Evolutionary conservation across 2,113 vertebrate genomes (phyloP).

Genomic region (Turnix velox): DNA sequence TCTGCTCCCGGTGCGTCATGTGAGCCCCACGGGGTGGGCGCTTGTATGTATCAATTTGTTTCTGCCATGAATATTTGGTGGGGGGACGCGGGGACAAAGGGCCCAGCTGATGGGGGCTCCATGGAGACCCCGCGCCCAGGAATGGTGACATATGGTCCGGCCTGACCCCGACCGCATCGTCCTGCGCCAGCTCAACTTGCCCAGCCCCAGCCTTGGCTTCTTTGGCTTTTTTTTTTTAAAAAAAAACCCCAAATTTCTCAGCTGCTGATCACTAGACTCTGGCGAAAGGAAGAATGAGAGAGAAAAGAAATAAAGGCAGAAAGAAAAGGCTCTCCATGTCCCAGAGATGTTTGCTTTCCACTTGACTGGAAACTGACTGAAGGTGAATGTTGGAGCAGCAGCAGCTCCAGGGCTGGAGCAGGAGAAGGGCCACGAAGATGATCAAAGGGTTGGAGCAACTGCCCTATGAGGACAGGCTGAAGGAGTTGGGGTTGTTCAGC

Average conservation of each 20-base stretch:
- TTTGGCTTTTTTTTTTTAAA: neutral
- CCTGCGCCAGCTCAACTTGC: conserved; percentile 31
- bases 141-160: conserved; percentile 93
- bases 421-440: no score
- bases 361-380: neutral
- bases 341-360: conserved; percentile 49
- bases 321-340: conserved; percentile 12
- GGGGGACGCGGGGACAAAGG: conserved; percentile 74
- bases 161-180: conserved; percentile 76
- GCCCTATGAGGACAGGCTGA: no score
- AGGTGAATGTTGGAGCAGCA: fast-evolving
- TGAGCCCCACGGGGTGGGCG: conserved; percentile 76
- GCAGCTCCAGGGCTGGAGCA: fast-evolving
- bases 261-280: neutral
- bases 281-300: neutral
- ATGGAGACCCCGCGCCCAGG: conserved; percentile 81
- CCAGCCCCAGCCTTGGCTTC: fast-evolving
- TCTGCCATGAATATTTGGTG: conserved; percentile 91
- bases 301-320: neutral
- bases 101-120: conserved; percentile 83
- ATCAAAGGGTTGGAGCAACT: no score
- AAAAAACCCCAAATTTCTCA: neutral
- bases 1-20: conserved; percentile 81
- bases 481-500: no score
- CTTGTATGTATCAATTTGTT: conserved; percentile 96